These are phyloP conservation scores for Rhagonycha lutea DNA, from an alignment of 2,888 invertebrate species.

Conservation along the genomic window DNA sequence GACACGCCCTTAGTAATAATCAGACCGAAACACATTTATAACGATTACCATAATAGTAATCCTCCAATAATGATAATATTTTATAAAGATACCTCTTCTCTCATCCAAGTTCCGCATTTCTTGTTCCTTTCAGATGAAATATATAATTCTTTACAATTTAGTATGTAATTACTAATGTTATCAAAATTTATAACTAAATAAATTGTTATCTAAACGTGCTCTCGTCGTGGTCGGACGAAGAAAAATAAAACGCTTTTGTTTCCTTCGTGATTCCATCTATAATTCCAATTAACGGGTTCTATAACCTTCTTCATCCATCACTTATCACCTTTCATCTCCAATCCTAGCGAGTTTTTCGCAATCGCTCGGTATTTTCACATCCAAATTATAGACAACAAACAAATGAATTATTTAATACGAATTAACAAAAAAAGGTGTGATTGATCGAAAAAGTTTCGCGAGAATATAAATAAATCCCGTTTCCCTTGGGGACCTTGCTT, in stretches of 20 bases:
- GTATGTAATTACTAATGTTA: conserved; percentile 23
- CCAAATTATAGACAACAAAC: not conserved
- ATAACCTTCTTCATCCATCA: conserved; percentile 13
- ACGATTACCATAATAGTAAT: conserved; percentile 14
- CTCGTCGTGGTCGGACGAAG: conserved; percentile 26
- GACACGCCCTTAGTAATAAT: conserved; percentile 27
- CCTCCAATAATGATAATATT: conserved; percentile 4
- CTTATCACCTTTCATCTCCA: conserved; percentile 28
- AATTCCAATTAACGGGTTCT: conserved; percentile 25
- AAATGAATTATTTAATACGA: not conserved
- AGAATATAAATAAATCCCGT: not conserved
- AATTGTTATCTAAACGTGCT: conserved; percentile 27
- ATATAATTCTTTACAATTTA: conserved; percentile 18
- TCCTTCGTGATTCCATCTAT: conserved; percentile 25
- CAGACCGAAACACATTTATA: conserved; percentile 28
- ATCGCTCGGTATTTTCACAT: not conserved
- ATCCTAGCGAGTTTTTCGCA: not conserved
- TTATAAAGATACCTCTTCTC: conserved; percentile 3
- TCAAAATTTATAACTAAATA: conserved; percentile 30
- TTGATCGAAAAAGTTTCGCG: not conserved
- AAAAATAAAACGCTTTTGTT: conserved; percentile 27
- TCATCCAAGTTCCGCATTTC: conserved; percentile 16
- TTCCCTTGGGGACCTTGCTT: not conserved
- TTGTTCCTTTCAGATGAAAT: conserved; percentile 15
- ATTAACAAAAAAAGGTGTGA: not conserved